Base-by-base conservation (phyloP, 2,888 invertebrate species). In the Neuroscelio doddi region DNA sequence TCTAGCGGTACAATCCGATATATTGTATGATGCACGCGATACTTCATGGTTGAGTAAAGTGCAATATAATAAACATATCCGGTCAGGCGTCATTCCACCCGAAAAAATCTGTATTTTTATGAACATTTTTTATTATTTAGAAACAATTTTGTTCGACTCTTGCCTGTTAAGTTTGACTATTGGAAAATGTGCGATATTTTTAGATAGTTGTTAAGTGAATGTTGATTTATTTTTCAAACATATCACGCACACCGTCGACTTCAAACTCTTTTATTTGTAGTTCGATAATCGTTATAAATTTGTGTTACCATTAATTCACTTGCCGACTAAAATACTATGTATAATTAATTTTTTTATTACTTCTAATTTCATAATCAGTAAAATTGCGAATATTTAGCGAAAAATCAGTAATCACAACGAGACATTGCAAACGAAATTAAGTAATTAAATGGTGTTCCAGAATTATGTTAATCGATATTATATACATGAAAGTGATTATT, bases 51-150 rank as follows among this genome's bases (percentile, higher is more conserved):
- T 44, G 47, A 27, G 29, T 55, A 27, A 53, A 24, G 41, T 46
- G 64, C 64, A 65, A 59, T 65, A 55, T 42, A 42, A 52, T 56
- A 56, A 41, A 56, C 59, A 65, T 65, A 65, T 61, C 59, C 56
- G 17, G 39, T 52, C 59, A 58, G 59, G 52, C 34, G 50, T 47
- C 10, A 30, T 30, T 30, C 30, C 3, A 10, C 57, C 63, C 55
- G 62, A 62, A 45, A 51, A 62, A 58, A 72, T 77, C 74, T 80
- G 76, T 80, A 80, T 80, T 80, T 79, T 80, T 72, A 76, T 77
- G 76, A 75, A 65, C 64, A 75, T 78, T 76, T 64, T n/a, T n/a
- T n/a, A n/a, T n/a, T 73, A 77, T 70, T 69, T 75, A 67, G 67
- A 56, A 56, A 63, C 46, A 49, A 64, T 72, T 69, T 52, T 44